These are phyloP conservation scores for Achatina immaculata DNA, from an alignment of 1,140 invertebrate species.

Conservation along the genomic window DNA sequence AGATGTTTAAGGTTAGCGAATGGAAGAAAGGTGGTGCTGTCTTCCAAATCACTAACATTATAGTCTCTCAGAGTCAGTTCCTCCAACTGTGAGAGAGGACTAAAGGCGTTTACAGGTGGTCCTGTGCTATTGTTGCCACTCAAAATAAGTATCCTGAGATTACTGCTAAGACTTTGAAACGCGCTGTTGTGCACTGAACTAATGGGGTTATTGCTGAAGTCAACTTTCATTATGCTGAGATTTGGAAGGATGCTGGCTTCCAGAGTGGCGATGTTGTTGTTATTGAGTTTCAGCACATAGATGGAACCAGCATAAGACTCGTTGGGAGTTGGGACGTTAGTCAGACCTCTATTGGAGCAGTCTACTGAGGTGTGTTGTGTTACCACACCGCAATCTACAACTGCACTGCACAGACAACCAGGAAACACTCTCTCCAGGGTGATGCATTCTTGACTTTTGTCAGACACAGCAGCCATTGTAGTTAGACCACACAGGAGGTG, in stretches of 20 bases:
- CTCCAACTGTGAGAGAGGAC: background rate
- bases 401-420: background rate
- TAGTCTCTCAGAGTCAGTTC: background rate
- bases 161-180: background rate
- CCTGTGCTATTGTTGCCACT: background rate
- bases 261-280: background rate
- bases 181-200: background rate
- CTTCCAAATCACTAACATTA: background rate
- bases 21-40: too few relatives aligned
- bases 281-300: background rate
- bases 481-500: background rate
- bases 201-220: background rate
- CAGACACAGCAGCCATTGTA: background rate
- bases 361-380: background rate
- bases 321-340: background rate
- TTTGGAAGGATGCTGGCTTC: background rate
- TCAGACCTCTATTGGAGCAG: background rate
- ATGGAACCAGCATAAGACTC: background rate
- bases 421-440: background rate
- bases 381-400: background rate
- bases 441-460: background rate
- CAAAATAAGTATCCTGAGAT: constrained; percentile 5
- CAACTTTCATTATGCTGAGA: background rate
- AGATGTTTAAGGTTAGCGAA: background rate
- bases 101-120: background rate